These are phyloP conservation scores for Caenorhabditis remanei DNA, from an alignment of 1,140 invertebrate genomes.

Conservation along the genomic window DNA sequence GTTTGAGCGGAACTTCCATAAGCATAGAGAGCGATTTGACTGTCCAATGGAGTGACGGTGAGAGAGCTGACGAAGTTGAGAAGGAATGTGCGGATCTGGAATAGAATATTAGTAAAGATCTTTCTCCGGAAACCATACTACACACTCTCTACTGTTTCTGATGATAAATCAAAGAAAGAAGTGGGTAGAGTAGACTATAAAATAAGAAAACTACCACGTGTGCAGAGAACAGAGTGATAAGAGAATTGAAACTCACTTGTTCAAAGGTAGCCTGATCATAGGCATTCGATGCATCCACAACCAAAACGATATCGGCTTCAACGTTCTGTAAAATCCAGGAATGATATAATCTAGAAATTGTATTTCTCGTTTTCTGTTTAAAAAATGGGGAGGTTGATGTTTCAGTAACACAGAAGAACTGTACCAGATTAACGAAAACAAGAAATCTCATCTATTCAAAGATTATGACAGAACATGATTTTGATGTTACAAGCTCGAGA, in stretches of 20 bases:
- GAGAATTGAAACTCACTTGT: constrained; percentile 1
- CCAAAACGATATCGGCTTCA: constrained; percentile 31
- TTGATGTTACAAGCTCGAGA: neutral
- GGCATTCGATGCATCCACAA: constrained; percentile 27
- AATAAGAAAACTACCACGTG: neutral
- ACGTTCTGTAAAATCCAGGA: constrained; percentile 29
- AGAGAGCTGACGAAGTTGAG: neutral
- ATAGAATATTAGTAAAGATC: too few relatives aligned
- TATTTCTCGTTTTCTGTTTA: too few relatives aligned
- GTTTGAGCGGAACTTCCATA: constrained; percentile 25
- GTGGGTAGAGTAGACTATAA: constrained; percentile 3
- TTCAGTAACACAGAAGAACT: too few relatives aligned
- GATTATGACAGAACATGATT: too few relatives aligned
- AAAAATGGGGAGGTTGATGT: too few relatives aligned
- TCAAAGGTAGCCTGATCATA: constrained; percentile 5
- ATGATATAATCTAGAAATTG: too few relatives aligned
- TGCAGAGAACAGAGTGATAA: neutral
- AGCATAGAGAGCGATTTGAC: constrained; percentile 15
- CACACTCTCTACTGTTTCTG: neutral
- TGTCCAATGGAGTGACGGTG: constrained; percentile 11
- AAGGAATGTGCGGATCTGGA: constrained; percentile 26
- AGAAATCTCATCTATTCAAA: too few relatives aligned
- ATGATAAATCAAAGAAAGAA: neutral
- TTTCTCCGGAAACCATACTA: neutral
- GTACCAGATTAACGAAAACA: too few relatives aligned